These are phyloP conservation scores for Ophiodon elongatus DNA, from an alignment of 2,113 vertebrate genomes.

Conservation along the genomic window DNA sequence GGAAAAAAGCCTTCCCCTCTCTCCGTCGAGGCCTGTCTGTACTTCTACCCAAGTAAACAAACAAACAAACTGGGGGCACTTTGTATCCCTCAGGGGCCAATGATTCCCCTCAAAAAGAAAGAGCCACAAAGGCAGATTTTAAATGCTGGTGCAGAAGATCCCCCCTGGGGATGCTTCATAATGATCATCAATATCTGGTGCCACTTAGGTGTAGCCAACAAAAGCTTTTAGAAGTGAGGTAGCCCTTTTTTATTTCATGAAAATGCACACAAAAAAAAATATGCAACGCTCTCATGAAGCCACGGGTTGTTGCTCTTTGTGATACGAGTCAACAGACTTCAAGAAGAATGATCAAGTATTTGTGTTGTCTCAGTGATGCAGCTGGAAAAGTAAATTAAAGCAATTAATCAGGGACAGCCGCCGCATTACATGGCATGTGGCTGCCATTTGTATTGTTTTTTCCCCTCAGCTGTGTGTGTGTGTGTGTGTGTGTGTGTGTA, in stretches of 20 bases:
- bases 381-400: conserved; percentile 69
- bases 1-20: conserved; percentile 25
- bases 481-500: conserved; percentile 13
- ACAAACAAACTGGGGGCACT: conserved; percentile 48
- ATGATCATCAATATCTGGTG: conserved; percentile 46
- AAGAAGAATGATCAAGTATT: conserved; percentile 40
- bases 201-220: not conserved
- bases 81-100: conserved; percentile 34
- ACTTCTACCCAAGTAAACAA: conserved; percentile 65
- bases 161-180: not conserved
- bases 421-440: conserved; percentile 49
- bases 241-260: not conserved
- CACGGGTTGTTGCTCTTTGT: conserved; percentile 21
- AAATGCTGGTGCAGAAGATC: conserved; percentile 27
- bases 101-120: conserved; percentile 33
- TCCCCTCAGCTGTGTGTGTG: conserved; percentile 15
- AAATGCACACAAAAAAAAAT: not conserved
- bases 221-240: conserved; percentile 18
- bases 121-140: conserved; percentile 52
- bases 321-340: conserved; percentile 8
- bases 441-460: conserved; percentile 39
- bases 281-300: not conserved
- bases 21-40: conserved; percentile 35
- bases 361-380: conserved; percentile 49
- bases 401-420: conserved; percentile 58